phyloP scores from a whole-genome alignment of 2,888 invertebrate genomes.

The Synergus japonicus region DNA sequence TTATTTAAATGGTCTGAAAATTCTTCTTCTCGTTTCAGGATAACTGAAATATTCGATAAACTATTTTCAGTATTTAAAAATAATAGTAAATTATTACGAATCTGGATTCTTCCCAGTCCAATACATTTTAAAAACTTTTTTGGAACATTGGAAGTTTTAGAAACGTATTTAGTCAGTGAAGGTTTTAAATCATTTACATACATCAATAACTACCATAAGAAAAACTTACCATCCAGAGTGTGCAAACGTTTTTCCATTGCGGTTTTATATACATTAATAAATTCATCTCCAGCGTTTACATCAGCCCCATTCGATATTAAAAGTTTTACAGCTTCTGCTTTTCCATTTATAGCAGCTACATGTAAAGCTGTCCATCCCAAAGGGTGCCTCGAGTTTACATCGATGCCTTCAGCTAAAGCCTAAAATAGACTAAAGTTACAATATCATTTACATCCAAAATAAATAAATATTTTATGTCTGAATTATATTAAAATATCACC shows the following conservation, averaged over 20 bases:
- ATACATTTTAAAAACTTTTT: too few relatives aligned
- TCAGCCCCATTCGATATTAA: constrained; percentile 88
- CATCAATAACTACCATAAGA: background rate
- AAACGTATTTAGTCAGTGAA: background rate
- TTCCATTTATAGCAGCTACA: constrained; percentile 89
- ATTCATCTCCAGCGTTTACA: constrained; percentile 87
- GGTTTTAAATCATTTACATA: too few relatives aligned
- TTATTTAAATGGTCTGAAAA: constrained; percentile 86
- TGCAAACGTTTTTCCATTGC: constrained; percentile 84
- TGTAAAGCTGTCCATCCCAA: constrained; percentile 94
- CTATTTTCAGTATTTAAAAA: constrained; percentile 1
- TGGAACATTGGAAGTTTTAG: background rate
- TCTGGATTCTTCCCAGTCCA: too few relatives aligned
- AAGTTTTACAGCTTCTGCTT: constrained; percentile 80
- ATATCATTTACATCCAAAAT: too few relatives aligned
- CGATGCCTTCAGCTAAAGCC: constrained; percentile 78
- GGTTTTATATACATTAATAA: constrained; percentile 83
- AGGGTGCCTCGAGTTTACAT: constrained; percentile 85
- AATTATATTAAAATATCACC: constrained; percentile 67
- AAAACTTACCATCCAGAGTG: constrained; percentile 83
- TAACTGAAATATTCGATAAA: constrained; percentile 72
- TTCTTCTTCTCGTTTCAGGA: constrained; percentile 87
- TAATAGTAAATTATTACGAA: background rate
- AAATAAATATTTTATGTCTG: background rate
- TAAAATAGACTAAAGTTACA: constrained; percentile 58